Evolutionary conservation across 2,113 vertebrate species (phyloP), one percentile per base, ranked within the genome.

Genomic region (Monopterus albus): DNA sequence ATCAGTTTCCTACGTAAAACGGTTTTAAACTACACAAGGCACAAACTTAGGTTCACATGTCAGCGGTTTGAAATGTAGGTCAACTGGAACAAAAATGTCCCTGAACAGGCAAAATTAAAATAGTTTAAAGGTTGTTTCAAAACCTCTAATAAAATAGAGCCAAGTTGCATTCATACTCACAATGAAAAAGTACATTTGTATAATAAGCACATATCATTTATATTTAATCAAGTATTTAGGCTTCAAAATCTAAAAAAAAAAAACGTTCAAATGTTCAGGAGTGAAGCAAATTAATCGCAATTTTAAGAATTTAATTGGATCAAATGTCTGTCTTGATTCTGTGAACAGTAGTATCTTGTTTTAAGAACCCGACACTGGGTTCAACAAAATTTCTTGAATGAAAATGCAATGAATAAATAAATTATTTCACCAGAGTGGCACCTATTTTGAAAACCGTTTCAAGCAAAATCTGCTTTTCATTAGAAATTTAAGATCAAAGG

Each of bases 41-140:
- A 26, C 31, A 61, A 38, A 45, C 29, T n/a, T n/a, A n/a, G 10
- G 57, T n/a, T 26, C 28, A 40, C 8, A 25, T 12, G 2, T 36
- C 31, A 18, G 0, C 20, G 17, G 25, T 35, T 25, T 64, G 43
- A 69, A 70, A 81, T 75, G 57, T 78, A 77, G 79, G 75, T 84
- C 84, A 88, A 12, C 47, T 33, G n/a, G 38, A 57, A 35, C 23
- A 17, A 9, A 70, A 72, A 0, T 31, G 2, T 11, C 2, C 2
- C 3, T 3, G 12, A 58, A 58, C 7, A 42, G 17, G 20, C n/a
- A 36, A n/a, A 18, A 25, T 28, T 2, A 15, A 7, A 20, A 7
- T 4, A n/a, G n/a, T n/a, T n/a, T n/a, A n/a, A n/a, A n/a, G n/a
- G n/a, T n/a, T n/a, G n/a, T n/a, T n/a, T n/a, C n/a, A n/a, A n/a